Base-by-base conservation (phyloP, 1,140 invertebrate genomes). In the Drosophila arawakana region DNA sequence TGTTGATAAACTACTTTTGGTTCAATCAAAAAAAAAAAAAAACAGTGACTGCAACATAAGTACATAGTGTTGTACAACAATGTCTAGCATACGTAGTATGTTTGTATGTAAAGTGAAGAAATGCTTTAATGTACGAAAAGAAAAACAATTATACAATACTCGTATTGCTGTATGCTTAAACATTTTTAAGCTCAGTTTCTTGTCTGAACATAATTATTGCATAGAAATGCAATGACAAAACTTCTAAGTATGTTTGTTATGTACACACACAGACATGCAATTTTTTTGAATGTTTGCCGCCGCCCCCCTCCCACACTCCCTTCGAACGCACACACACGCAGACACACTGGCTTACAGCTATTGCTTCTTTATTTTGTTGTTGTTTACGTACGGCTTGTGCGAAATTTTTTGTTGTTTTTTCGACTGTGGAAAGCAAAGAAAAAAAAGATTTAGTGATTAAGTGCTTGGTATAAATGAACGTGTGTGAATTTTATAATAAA, bases 401-500 rank as follows among this genome's bases (percentile, higher is more conserved):
- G 34, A 80, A 84, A 73, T 80, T 69, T 46, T 58, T 50, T 58
- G 65, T 63, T 75, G 8, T 77, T 61, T 67, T 75, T 62, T 70
- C 52, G 57, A 65, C 30, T 65, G 57, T 55, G 47, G 11, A 71
- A 58, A 69, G 39, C 13, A 43, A 49, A 55, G 35, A 46, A 71
- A 35, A 47, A 11, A 35, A 21, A 73, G 50, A 67, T 57, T 69
- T 34, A 11, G 70, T 78, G 59, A 78, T 82, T 79, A 77, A 83
- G 55, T 85, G 77, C 49, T 73, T 21, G 18, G 54, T 61, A 58
- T 52, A 73, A 72, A 46, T 63, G 72, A 66, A 77, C 52, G 61
- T 70, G 80, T 73, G 71, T 78, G 71, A 84, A 76, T 69, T 80
- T 57, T 47, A 71, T 63, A 75, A 75, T 13, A 54, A 35, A 54